Evolutionary conservation across 2,888 invertebrate genomes (phyloP), one percentile per base, ranked within the genome.

Genomic region (Chromoteleia sp.): DNA sequence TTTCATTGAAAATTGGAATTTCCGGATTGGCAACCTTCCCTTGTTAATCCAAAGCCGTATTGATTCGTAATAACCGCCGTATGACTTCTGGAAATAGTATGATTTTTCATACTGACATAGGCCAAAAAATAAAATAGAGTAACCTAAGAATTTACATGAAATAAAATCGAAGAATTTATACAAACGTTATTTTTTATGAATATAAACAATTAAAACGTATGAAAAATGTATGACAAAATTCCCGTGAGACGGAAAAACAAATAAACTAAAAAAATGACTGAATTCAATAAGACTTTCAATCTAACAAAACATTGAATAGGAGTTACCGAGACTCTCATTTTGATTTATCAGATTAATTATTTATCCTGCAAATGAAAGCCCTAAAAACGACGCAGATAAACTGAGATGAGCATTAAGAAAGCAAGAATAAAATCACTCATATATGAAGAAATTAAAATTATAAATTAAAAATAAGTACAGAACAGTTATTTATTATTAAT

Each of bases 1-100:
- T 65, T 65, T 52, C 52, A 52, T 19, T 41, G 52, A 67, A 67
- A 67, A 50, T 52, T 52, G 41, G 33, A 67, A 52, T 67, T 67
- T 65, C 65, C 50, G 65, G 36, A 50, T 65, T 67, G 65, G 65
- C 41, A 52, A 67, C 65, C 65, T 67, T 67, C 65, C 39, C 39
- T 67, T 52, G 52, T 67, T 67, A 67, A 67, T 67, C 65, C 65
- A 52, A 67, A 67, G 65, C 52, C 15, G 50, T 65, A 65, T 65
- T 65, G 50, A 65, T 65, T 65, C 65, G 50, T 50, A 45, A 65
- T 65, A 65, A 50, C 65, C 50, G 33, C 12, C 50, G 50, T 36
- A 39, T 25, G 50, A 65, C 65, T 67, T 39, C 41, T 39, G 29
- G 15, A 41, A 52, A 41, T n/a, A 67, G 33, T 65, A 39, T 67